These are phyloP conservation scores for Sebastes itinus DNA, from an alignment of 2,797 vertebrate genomes.

Conservation along the genomic window DNA sequence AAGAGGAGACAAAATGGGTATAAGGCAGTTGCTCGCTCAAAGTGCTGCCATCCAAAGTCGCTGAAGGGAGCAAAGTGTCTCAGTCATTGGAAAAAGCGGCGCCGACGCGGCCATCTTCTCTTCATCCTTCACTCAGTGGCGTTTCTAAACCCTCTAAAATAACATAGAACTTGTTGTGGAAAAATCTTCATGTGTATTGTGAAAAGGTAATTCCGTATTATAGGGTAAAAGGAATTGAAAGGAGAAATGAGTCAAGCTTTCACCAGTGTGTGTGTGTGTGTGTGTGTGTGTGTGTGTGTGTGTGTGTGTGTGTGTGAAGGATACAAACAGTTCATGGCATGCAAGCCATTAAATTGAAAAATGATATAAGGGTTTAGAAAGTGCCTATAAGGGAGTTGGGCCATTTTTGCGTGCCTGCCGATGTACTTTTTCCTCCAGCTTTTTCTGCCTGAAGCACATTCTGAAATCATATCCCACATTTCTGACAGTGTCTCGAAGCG, in stretches of 20 bases:
- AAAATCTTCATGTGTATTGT: neutral
- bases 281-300: too few relatives aligned
- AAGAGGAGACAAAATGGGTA: conserved; percentile 62
- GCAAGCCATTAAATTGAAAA: conserved; percentile 53
- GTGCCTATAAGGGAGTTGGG: conserved; percentile 50
- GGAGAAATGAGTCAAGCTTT: conserved; percentile 6
- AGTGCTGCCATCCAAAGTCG: conserved; percentile 45
- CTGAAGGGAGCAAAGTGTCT: conserved; percentile 52
- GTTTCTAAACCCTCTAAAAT: conserved; percentile 13
- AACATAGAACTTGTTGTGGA: neutral
- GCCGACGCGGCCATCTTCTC: conserved; percentile 36
- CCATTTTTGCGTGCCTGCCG: conserved; percentile 27
- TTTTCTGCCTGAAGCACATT: conserved; percentile 48
- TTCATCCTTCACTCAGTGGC: neutral
- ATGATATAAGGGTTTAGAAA: conserved; percentile 52
- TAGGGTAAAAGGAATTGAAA: conserved; percentile 10
- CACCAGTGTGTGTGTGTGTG: neutral
- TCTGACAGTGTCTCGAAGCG: conserved; percentile 45
- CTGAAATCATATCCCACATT: conserved; percentile 54
- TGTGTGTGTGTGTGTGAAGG: neutral
- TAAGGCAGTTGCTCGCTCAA: conserved; percentile 38
- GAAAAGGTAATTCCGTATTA: conserved; percentile 3
- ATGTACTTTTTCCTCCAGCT: conserved; percentile 23
- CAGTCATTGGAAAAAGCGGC: conserved; percentile 32
- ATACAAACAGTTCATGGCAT: conserved; percentile 41